phyloP scores from a whole-genome alignment of 2,797 vertebrate genomes.

The Acanthopagrus latus region DNA sequence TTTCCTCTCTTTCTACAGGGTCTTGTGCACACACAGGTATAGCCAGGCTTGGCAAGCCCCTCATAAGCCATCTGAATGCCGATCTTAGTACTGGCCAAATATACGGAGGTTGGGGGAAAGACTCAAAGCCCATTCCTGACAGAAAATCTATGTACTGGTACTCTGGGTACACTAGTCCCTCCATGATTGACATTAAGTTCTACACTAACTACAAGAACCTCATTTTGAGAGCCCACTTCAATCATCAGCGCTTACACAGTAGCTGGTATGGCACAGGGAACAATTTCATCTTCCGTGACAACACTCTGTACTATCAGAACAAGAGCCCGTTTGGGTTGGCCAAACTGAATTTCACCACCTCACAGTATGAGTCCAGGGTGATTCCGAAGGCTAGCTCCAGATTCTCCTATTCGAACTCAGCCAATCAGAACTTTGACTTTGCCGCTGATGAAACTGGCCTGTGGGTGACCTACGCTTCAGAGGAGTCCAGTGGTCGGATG shows the following conservation, averaged over 20 bases:
- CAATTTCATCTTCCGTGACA: slow-evolving; percentile 80
- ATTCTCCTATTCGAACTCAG: slow-evolving; percentile 82
- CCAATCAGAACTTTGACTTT: slow-evolving; percentile 84
- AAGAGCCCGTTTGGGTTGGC: slow-evolving; percentile 74
- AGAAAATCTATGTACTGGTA: slow-evolving; percentile 82
- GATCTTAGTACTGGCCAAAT: slow-evolving; percentile 57
- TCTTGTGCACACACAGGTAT: slow-evolving; percentile 80
- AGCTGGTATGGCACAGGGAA: slow-evolving; percentile 78
- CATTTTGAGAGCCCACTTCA: slow-evolving; percentile 72
- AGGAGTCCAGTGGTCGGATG: slow-evolving; percentile 75
- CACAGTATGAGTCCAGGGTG: slow-evolving; percentile 65
- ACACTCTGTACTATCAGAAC: slow-evolving; percentile 81
- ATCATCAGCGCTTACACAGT: slow-evolving; percentile 48
- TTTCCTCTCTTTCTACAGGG: slow-evolving; percentile 44
- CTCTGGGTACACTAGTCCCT: slow-evolving; percentile 48
- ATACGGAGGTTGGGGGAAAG: slow-evolving; percentile 85
- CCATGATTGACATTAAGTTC: slow-evolving; percentile 65
- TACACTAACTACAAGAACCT: slow-evolving; percentile 80
- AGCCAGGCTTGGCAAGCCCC: slow-evolving; percentile 75
- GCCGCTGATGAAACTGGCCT: slow-evolving; percentile 85
- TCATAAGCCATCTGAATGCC: slow-evolving; percentile 80
- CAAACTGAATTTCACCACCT: slow-evolving; percentile 78
- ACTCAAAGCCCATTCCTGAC: slow-evolving; percentile 76
- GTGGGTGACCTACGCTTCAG: slow-evolving; percentile 84
- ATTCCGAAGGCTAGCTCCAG: slow-evolving; percentile 73